Conservation (phyloP, 35 echinoderm and acorn worm species). For the Chiridota heheva region DNA sequence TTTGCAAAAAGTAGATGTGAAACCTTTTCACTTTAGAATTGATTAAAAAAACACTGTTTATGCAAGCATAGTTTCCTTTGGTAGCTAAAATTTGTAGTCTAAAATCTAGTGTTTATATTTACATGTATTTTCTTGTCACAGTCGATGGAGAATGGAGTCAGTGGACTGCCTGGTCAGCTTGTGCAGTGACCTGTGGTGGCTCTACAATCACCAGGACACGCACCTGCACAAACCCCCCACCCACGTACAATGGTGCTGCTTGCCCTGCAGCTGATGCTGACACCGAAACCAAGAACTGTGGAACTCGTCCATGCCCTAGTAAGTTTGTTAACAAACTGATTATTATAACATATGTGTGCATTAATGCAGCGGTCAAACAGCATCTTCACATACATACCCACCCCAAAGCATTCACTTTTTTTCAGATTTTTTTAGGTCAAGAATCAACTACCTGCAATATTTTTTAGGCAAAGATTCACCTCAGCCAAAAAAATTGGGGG, state of each 20-base stretch:
- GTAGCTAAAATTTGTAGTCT: background rate
- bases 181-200: slow-evolving; percentile 86
- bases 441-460: too few relatives aligned
- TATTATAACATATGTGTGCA: background rate
- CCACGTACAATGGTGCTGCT: slow-evolving; percentile 51
- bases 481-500: too few relatives aligned
- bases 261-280: slow-evolving; percentile 47
- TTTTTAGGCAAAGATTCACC: too few relatives aligned
- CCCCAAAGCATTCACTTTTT: background rate
- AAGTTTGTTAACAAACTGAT: slow-evolving; percentile 31
- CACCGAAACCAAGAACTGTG: slow-evolving; percentile 49
- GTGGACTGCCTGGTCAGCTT: slow-evolving; percentile 68
- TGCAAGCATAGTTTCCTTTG: background rate
- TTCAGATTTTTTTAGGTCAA: too few relatives aligned
- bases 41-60: background rate
- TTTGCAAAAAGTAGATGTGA: too few relatives aligned
- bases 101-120: background rate
- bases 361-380: too few relatives aligned
- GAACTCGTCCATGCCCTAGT: slow-evolving; percentile 74
- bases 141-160: slow-evolving; percentile 55
- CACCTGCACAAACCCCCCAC: slow-evolving; percentile 70
- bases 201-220: slow-evolving; percentile 44
- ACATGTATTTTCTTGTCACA: background rate
- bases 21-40: too few relatives aligned
- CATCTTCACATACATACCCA: background rate